Evolutionary conservation across 2,888 invertebrate species (phyloP), one percentile per base, ranked within the genome.

Genomic region (Agriopis marginaria): DNA sequence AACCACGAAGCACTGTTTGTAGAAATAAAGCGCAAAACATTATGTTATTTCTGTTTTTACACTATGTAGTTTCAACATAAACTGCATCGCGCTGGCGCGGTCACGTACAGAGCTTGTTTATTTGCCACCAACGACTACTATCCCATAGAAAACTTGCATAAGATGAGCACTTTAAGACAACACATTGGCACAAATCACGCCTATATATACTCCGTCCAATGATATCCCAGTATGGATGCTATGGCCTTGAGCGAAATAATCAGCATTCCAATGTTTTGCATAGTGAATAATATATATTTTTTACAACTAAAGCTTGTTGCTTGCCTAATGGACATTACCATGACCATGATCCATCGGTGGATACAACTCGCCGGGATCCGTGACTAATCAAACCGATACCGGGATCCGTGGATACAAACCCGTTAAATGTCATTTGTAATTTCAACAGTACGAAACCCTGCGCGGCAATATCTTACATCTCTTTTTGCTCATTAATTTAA

Each of bases 101-200:
- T 54, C 63, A 63, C 63, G 63, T 63, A 47, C 55, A 44, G 32
- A 53, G 12, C 42, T 8, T 23, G 51, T 53, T 51, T 45, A 42
- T 39, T 61, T 17, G 61, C 12, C 40, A 42, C 5, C 54, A 54
- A 40, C 40, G 54, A 54, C 40, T 39, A 4, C 32, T 7, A 54
- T 9, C 40, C 14, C 5, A 54, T 54, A 50, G 11, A 51, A 8
- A 32, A 7, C 49, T 23, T 7, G 11, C 1, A 10, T 23, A 51
- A 4, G 9, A 32, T 10, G 11, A 23, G 12, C 11, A 2, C 1
- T 23, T 23, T 51, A 14, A 32, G 23, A 32, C 51, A 51, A 51
- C 11, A 32, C n/a, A n/a, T 40, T 40, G 39, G 39, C n/a, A n/a
- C 8, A 39, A 40, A n/a, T 32, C 32, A 32, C 5, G 9, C 2